These are phyloP conservation scores for Criorhina ranunculi DNA, from an alignment of 2,888 invertebrate genomes.

Conservation along the genomic window DNA sequence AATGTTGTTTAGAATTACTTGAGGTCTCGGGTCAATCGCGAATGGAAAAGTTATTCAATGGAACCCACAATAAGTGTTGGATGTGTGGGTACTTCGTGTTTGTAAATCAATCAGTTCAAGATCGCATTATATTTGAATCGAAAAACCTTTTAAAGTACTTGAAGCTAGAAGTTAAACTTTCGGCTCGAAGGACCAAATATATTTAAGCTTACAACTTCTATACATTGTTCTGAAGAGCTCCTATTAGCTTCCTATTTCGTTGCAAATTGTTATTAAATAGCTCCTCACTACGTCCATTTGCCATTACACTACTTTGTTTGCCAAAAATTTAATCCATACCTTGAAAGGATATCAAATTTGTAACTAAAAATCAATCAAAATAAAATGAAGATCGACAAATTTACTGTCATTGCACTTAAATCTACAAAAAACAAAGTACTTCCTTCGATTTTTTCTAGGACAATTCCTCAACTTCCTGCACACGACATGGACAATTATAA, in stretches of 20 bases:
- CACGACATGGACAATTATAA: conserved; percentile 56
- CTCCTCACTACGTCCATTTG: not conserved
- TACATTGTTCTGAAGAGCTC: no score
- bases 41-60: no score
- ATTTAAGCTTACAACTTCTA: no score
- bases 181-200: no score
- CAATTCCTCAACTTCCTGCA: conserved; percentile 21
- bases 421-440: not conserved
- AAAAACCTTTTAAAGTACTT: no score
- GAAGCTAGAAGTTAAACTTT: no score
- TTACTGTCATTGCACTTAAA: conserved; percentile 5
- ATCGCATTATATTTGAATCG: no score
- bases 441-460: not conserved
- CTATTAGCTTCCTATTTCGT: no score
- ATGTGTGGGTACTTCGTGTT: no score
- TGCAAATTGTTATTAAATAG: not conserved
- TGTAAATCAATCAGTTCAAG: no score
- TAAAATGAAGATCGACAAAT: conserved; percentile 26
- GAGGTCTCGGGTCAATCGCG: not conserved
- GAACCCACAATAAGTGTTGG: no score
- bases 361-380: conserved; percentile 49
- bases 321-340: conserved; percentile 3
- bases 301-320: not conserved
- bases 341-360: conserved; percentile 16
- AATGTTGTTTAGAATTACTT: not conserved